A percentile compares a stretch with the other conserved stretches of the same genome.
Evolutionary conservation across 2,888 invertebrate species (phyloP).

Genomic region (Dioctria rufipes): DNA sequence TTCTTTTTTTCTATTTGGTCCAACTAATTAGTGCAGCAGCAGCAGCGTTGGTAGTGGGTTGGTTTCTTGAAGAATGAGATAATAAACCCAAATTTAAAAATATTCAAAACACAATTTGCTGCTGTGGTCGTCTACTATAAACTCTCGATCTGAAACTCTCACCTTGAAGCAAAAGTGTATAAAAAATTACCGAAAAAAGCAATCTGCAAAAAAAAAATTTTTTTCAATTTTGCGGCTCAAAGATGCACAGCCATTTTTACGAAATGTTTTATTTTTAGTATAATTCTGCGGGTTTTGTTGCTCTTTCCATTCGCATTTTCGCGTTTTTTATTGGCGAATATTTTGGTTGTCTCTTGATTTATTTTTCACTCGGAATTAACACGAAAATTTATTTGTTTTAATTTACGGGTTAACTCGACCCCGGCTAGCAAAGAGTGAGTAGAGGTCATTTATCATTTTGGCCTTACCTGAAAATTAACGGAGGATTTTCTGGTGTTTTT

Average conservation of each 20-base stretch:
- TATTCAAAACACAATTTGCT: too few relatives aligned
- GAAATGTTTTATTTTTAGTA: too few relatives aligned
- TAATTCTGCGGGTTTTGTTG: too few relatives aligned
- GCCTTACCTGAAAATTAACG: neutral
- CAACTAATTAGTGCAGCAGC: too few relatives aligned
- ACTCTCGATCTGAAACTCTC: neutral
- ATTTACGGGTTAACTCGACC: slow-evolving; percentile 11
- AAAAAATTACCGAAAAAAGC: neutral
- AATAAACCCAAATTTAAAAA: too few relatives aligned
- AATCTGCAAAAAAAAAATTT: too few relatives aligned
- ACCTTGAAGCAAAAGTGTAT: neutral
- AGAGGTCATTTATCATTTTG: neutral
- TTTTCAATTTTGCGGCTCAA: too few relatives aligned
- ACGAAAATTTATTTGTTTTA: slow-evolving; percentile 1
- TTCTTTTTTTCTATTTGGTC: too few relatives aligned
- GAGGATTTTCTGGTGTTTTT: neutral
- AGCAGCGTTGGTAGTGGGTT: too few relatives aligned
- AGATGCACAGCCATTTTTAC: too few relatives aligned
- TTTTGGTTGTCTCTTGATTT: slow-evolving; percentile 9
- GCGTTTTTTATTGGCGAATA: neutral
- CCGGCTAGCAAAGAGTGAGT: neutral
- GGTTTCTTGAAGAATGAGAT: too few relatives aligned
- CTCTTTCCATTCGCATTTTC: neutral
- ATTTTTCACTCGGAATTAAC: neutral
- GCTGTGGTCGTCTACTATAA: too few relatives aligned